Conservation (phyloP, 1,140 invertebrate genomes). For the Eufriesea mexicana region DNA sequence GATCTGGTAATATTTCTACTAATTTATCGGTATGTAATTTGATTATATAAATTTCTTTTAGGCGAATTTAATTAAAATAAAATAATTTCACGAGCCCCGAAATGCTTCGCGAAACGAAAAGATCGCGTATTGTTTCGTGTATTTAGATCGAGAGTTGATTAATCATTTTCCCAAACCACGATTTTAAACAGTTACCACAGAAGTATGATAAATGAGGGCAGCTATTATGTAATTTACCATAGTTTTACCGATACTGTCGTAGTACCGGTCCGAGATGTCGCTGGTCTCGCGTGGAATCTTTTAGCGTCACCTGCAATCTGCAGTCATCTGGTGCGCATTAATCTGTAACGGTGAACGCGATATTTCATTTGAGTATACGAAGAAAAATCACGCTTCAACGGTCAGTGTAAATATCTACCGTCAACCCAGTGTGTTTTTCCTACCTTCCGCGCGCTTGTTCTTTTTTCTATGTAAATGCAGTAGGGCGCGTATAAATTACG, state of each 20-base stretch:
- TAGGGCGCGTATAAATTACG: conserved; percentile 51
- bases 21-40: too few relatives aligned
- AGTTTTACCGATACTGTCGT: not conserved
- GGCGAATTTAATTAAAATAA: too few relatives aligned
- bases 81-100: not conserved
- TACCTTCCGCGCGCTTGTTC: not conserved
- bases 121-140: too few relatives aligned
- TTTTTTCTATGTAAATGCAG: conserved; percentile 54
- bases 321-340: not conserved
- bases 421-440: not conserved
- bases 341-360: not conserved
- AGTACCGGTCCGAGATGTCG: not conserved
- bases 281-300: conserved; percentile 6
- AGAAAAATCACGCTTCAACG: not conserved
- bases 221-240: not conserved
- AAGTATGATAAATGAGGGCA: not conserved
- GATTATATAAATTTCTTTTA: too few relatives aligned
- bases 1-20: too few relatives aligned
- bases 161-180: not conserved
- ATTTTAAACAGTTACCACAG: not conserved
- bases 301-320: not conserved
- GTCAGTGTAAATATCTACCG: conserved; percentile 54
- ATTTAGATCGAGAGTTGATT: not conserved
- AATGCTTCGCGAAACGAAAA: not conserved
- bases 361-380: conserved; percentile 23